Evolutionary conservation across 2,888 invertebrate species (phyloP).

Genomic region (Camptogramma bilineatum): DNA sequence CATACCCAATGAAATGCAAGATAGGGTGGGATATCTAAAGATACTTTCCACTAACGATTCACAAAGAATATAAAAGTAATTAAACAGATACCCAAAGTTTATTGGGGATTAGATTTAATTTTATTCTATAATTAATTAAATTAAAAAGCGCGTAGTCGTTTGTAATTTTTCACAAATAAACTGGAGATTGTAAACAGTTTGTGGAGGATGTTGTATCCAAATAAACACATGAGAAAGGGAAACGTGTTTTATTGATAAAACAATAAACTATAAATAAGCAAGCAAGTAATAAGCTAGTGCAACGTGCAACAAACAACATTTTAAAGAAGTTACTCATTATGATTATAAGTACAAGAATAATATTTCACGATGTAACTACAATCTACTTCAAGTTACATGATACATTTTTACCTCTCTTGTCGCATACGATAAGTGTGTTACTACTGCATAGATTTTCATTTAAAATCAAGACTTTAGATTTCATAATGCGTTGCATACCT

Average conservation of each 20-base stretch:
- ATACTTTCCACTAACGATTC: not conserved
- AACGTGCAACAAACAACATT: not conserved
- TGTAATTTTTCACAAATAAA: constrained; percentile 72
- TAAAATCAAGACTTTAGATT: too few relatives aligned
- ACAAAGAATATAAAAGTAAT: not conserved
- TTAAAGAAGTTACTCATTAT: too few relatives aligned
- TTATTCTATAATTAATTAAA: constrained; percentile 45
- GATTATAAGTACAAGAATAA: too few relatives aligned
- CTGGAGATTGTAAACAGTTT: constrained; percentile 60
- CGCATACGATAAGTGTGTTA: too few relatives aligned
- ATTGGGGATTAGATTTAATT: constrained; percentile 28
- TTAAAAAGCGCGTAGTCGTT: constrained; percentile 57
- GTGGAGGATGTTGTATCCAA: constrained; percentile 67
- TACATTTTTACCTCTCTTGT: too few relatives aligned
- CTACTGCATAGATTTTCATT: too few relatives aligned
- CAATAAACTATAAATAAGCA: not conserved
- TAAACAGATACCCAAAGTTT: constrained; percentile 16
- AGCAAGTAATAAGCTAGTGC: not conserved
- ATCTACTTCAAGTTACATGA: too few relatives aligned
- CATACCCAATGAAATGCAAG: not conserved
- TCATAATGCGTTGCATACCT: too few relatives aligned
- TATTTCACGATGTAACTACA: too few relatives aligned
- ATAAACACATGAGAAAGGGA: constrained; percentile 66
- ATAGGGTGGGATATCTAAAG: not conserved
- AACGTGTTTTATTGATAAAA: constrained; percentile 9